Conservation (phyloP, 2,113 vertebrate genomes). For the Taxidea taxus region DNA sequence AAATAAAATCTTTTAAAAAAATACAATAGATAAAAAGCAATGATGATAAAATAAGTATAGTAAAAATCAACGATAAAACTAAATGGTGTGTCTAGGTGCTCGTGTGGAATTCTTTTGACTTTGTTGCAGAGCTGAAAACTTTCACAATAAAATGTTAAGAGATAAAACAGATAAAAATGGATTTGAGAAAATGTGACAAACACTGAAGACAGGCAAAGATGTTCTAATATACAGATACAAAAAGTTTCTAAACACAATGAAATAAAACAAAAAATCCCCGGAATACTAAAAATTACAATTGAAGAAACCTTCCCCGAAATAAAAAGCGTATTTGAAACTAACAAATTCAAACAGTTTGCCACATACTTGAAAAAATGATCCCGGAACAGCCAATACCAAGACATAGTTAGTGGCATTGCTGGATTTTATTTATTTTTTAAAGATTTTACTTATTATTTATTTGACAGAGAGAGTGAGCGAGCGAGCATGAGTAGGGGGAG, state of each 20-base stretch:
- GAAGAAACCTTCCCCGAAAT: neutral
- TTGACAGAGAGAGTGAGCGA: neutral
- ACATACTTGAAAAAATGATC: neutral
- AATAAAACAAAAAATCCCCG: neutral
- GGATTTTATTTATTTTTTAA: too few species aligned
- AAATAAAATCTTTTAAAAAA: neutral
- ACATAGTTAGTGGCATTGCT: neutral
- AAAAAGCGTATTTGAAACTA: neutral
- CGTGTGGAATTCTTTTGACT: neutral
- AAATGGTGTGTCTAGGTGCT: neutral
- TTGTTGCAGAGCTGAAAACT: neutral
- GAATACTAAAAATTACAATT: neutral
- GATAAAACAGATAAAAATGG: neutral
- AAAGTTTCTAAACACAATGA: neutral
- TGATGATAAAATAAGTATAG: neutral
- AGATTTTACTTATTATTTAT: neutral
- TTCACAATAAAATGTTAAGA: neutral
- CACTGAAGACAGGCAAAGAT: neutral
- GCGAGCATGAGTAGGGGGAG: neutral
- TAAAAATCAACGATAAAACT: neutral
- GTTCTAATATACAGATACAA: neutral
- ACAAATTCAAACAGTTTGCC: neutral
- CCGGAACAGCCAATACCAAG: neutral
- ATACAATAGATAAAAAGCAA: neutral
- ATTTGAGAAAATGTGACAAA: neutral